Evolutionary conservation across 92 coral and sea anemone species (phyloP), one percentile per base, ranked within the genome.

Genomic region (Parazoanthus darwini): DNA sequence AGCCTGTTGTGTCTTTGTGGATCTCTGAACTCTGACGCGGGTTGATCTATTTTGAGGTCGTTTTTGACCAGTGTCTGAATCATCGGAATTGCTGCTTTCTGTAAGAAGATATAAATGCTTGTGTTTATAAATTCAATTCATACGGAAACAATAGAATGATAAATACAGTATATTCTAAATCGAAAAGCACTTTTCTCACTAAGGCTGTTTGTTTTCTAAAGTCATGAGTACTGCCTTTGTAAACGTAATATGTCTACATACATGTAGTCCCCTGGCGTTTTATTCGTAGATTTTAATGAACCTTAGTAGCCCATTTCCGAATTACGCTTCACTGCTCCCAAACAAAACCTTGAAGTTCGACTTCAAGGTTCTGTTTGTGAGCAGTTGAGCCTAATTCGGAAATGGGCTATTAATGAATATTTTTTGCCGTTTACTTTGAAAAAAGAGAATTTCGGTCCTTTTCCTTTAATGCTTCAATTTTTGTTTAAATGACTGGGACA

Each of bases 71-170:
- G 26, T 25, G 68, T 84, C 78, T 6, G 87, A 46, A 36, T 84
- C 79, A 48, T 84, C 87, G 0, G 87, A 71, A 68, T 84, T 84
- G 56, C 87, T 84, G 66, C 79, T 84, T 73, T 37, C 87, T 84
- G 15, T 33, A 35, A 71, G 15, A 46, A 84, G 8, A 44, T 2
- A 48, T 43, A 23, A 25, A 44, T 7, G 8, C 5, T n/a, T 16
- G 8, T 20, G 44, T 74, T 74, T 51, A 9, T 0, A 63, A 18
- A 16, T 63, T 63, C 68, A 63, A 63, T 22, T 63, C 11, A 18
- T 4, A 20, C 1, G 1, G 66, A 63, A 63, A 63, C 70, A 22
- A 63, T 14, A 5, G 26, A 63, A 20, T 22, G 26, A 18, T 63
- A 5, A 8, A 22, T 14, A 15, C 7, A 6, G 13, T 1, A 10